Base-by-base conservation (phyloP, 2,888 invertebrate species). In the Megamerina dolium region DNA sequence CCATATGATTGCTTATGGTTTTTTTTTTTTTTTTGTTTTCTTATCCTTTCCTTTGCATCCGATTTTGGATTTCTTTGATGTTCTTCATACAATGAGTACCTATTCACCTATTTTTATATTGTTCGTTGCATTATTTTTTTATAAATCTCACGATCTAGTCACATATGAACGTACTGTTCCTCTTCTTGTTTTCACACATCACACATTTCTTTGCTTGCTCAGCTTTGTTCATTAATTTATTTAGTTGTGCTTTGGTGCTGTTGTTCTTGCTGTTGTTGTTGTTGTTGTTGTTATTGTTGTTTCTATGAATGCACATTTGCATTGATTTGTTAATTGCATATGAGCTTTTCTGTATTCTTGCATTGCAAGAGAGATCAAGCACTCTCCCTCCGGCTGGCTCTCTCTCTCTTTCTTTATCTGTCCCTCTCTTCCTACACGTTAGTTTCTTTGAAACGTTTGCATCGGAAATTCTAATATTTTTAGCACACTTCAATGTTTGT, bases 201-300 rank as follows among this genome's bases (percentile, higher is more conserved):
- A 38, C 36, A 39, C 44, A 45, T 52, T 52, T 46, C 49, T 43
- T 47, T 52, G 50, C 48, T 51, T 51, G 49, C 49, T 45, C 50
- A 49, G 43, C 48, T 48, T 9, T 26, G 39, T 19, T 23, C 10
- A 31, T 16, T 19, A n/a, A 29, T 27, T 39, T n/a, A n/a, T 12
- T 33, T 27, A 27, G 29, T 23, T 19, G 31, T 23, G 20, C 23
- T 31, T 19, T 31, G 5, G 18, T 42, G 35, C 19, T 16, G n/a
- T 16, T 42, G n/a, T 21, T 42, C 30, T 32, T 13, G 33, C 34
- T 27, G 17, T 19, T 35, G 31, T 32, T 42, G 36, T 26, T 30
- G 35, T 18, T 27, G 21, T 16, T 13, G 30, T 30, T 36, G 13
- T 17, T 23, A 23, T 13, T 30, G n/a, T 36, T 41, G n/a, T 42